These are phyloP conservation scores for Alviniconcha marisindica DNA, from an alignment of 1,140 invertebrate genomes.

Conservation along the genomic window DNA sequence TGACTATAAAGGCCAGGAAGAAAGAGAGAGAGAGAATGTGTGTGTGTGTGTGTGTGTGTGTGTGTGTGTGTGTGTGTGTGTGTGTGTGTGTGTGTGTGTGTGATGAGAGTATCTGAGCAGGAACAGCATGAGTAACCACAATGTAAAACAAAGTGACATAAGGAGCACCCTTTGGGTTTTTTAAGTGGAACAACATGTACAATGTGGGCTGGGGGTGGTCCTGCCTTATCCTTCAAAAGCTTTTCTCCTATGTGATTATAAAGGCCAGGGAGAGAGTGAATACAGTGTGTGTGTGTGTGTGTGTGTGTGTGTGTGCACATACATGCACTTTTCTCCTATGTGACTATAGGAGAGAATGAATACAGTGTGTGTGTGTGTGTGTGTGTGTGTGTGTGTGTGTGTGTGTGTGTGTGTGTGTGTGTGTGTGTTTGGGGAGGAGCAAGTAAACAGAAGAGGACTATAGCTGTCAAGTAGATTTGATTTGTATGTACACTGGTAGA, in stretches of 20 bases:
- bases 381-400: conserved; percentile 3
- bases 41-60: no score
- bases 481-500: no score
- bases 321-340: not conserved
- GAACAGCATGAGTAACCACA: no score
- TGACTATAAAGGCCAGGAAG: no score
- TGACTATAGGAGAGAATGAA: no score
- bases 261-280: not conserved
- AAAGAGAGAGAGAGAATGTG: no score
- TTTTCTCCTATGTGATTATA: not conserved
- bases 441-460: no score
- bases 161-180: no score
- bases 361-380: not conserved
- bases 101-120: no score
- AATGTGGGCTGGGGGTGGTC: not conserved
- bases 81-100: not conserved
- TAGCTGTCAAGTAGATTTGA: no score
- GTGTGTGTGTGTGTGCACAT: not conserved
- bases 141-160: no score
- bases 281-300: not conserved
- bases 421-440: not conserved
- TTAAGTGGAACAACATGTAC: not conserved
- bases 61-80: no score
- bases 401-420: not conserved
- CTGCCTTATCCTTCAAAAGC: not conserved